Conservation (phyloP, 2,797 vertebrate genomes). For the Lacerta agilis region DNA sequence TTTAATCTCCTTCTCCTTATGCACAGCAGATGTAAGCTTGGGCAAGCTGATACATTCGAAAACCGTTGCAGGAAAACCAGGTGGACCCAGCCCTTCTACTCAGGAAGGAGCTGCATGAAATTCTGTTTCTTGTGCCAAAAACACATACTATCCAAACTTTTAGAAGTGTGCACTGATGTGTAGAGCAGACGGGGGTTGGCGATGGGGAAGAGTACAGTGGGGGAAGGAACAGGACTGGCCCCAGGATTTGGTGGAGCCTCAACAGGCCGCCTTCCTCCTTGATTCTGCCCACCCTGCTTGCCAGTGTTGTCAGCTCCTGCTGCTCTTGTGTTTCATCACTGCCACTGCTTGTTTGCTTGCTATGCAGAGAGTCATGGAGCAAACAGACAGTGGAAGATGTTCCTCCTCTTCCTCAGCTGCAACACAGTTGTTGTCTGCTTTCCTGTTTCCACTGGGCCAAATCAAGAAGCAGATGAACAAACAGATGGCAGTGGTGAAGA, state of each 20-base stretch:
- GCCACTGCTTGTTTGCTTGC: no score
- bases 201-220: neutral
- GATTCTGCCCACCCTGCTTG: no score
- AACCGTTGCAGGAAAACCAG: conserved; percentile 10
- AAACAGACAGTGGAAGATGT: no score
- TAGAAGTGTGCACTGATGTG: conserved; percentile 5
- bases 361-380: no score
- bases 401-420: no score
- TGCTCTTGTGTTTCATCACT: no score
- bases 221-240: neutral
- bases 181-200: neutral
- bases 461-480: neutral
- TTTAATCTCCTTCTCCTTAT: neutral
- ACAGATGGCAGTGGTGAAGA: neutral
- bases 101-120: conserved; percentile 26
- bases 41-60: conserved; percentile 6
- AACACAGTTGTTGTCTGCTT: no score
- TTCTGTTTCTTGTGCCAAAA: conserved; percentile 28
- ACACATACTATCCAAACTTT: neutral
- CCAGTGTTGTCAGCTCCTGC: no score
- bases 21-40: neutral
- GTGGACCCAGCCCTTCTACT: conserved; percentile 11
- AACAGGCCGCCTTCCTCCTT: no score
- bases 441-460: no score
- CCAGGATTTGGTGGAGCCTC: no score